Evolutionary conservation across 1,140 invertebrate genomes (phyloP), one percentile per base, ranked within the genome.

Genomic region (Sinonovacula constricta): DNA sequence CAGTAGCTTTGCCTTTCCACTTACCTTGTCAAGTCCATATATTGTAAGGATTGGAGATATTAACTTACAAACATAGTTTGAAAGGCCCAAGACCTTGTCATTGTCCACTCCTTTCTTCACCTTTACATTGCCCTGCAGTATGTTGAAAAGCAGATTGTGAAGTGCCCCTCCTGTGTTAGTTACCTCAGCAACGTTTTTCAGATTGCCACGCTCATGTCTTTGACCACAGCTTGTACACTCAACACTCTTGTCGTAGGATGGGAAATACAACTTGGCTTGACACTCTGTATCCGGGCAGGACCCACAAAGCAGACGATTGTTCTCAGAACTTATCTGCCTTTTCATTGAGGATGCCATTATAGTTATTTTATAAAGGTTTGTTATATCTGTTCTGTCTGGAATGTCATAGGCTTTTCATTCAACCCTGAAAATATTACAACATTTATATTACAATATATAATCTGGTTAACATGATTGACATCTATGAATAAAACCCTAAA

Each of bases 41-140:
- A 75, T 81, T 5, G 91, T 92, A 15, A 93, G 83, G 22, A 93
- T 83, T 0, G 91, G 92, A 15, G 92, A 92, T 24, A 93, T 78
- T 12, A 92, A 81, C 74, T 92, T 92, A 75, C 92, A 92, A 34
- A 92, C 90, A 82, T 92, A 92, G 81, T 92, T 92, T 22, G 91
- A 92, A 15, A 92, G 76, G 18, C 92, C 92, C 22, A 88, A 60
- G n/a, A 91, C 88, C 79, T 89, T 88, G 0, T 91, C 84, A 82
- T 86, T 85, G 34, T 91, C 91, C 2, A 87, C 45, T 36, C 88
- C 88, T 78, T 88, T 88, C 39, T 89, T 90, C 3, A 86, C 86
- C 63, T 87, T 85, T 7, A 82, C 75, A 70, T 85, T 86, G 22
- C 80, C 84, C 18, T 88, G 54, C 3, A 91, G 62, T n/a, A 88